Base-by-base conservation (phyloP, 1,140 invertebrate genomes). In the Apis dorsata region DNA sequence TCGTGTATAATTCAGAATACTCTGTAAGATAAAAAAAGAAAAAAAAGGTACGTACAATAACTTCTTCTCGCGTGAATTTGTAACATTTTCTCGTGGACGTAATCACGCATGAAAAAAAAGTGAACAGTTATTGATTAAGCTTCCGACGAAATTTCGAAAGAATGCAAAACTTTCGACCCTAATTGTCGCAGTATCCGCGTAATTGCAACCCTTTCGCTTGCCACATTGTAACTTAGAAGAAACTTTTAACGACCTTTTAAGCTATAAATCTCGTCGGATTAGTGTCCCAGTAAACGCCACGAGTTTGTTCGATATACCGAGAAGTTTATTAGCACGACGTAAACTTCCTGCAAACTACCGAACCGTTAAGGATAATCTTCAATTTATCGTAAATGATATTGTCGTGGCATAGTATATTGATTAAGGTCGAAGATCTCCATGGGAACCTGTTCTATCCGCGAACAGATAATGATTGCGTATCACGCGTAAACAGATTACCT, bases 371-470 rank as follows among this genome's bases (percentile, higher is more conserved):
- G 81, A 79, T 77, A 60, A 79, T 69, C 86, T 73, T 78, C 86
- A 83, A 88, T 88, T 81, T 88, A 57, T 70, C 75, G 79, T 85
- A 87, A 88, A 88, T 77, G 87, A 79, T 76, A 66, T 77, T 85
- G 77, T 85, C 79, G 68, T 63, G 79, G 76, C 72, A 15, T 60
- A 17, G 83, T 70, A 85, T 88, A 79, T 80, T 88, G 83, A 88
- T 88, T 87, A 88, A 82, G 69, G 80, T 88, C 79, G 85, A 84
- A 86, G 81, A 86, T 88, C 73, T 77, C 24, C 11, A 15, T 5
- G 57, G 66, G 62, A 80, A 75, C 73, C 66, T 81, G 65, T 85
- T 70, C 55, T 65, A 73, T 76, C 73, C 60, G 69, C 1, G 21
- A 59, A 79, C 68, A n/a, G 69, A 87, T 85, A 81, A 88, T 49